These are phyloP conservation scores for Piliocolobus tephrosceles DNA, from an alignment of 2,113 vertebrate species.

Conservation along the genomic window DNA sequence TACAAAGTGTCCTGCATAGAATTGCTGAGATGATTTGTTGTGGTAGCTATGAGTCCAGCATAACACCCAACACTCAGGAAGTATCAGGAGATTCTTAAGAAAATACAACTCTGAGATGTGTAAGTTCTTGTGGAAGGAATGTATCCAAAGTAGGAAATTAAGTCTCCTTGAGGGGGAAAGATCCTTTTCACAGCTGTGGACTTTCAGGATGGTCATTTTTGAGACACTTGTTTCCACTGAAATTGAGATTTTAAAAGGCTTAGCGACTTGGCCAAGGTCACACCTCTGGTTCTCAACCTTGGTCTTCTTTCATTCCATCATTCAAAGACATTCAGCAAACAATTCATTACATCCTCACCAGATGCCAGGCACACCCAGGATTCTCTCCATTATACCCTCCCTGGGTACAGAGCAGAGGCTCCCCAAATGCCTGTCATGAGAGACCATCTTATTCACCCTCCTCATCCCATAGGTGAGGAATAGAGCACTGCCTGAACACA, in stretches of 20 bases:
- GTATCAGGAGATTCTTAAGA: not conserved
- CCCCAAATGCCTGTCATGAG: no score
- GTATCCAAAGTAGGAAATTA: not conserved
- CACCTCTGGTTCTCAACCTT: not conserved
- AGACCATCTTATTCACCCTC: not conserved
- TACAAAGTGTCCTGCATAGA: not conserved
- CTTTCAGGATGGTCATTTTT: not conserved
- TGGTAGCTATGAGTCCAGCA: not conserved
- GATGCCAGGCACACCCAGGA: not conserved
- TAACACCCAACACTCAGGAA: not conserved
- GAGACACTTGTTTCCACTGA: not conserved
- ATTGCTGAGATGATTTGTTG: not conserved
- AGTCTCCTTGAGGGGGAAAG: not conserved
- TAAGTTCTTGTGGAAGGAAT: not conserved
- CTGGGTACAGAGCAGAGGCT: fast-evolving
- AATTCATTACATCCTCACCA: not conserved
- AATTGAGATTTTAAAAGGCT: not conserved
- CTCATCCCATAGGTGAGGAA: not conserved
- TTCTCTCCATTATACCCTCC: not conserved
- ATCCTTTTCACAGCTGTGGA: not conserved
- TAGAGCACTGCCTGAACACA: not conserved
- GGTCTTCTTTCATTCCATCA: not conserved
- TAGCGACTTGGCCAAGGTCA: not conserved
- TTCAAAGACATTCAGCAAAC: not conserved
- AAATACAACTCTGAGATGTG: not conserved